A percentile compares a stretch with the other conserved stretches of the same genome.
Conservation (phyloP, 2,888 invertebrate genomes). For the Leucoma salicis region DNA sequence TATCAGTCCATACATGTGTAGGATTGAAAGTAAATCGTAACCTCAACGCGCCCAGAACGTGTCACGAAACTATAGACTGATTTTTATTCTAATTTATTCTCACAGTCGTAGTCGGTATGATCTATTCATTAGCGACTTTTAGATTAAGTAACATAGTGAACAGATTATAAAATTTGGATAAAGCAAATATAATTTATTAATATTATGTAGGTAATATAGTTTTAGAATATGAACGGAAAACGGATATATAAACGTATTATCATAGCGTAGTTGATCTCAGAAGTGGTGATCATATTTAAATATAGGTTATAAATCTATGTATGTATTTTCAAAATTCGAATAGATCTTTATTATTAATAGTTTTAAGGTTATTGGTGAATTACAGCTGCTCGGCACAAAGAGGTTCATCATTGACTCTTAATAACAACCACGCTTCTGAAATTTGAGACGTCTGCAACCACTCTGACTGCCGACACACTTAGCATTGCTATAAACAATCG, state of each 20-base stretch:
- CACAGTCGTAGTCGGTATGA: slow-evolving; percentile 33
- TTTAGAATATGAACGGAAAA: background rate
- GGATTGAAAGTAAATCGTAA: slow-evolving; percentile 38
- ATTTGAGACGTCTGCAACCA: slow-evolving; percentile 66
- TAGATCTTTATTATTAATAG: slow-evolving; percentile 22
- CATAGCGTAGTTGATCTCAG: background rate
- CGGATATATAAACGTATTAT: background rate
- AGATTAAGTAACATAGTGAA: slow-evolving; percentile 30
- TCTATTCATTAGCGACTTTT: slow-evolving; percentile 23
- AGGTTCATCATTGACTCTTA: slow-evolving; percentile 56
- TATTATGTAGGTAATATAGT: background rate
- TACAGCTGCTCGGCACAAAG: slow-evolving; percentile 50
- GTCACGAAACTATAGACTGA: slow-evolving; percentile 45
- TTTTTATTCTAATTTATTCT: slow-evolving; percentile 29
- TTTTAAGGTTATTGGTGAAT: slow-evolving; percentile 31
- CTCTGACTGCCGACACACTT: slow-evolving; percentile 61
- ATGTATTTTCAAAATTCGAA: background rate
- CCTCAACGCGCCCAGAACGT: slow-evolving; percentile 40
- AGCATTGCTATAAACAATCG: slow-evolving; percentile 63
- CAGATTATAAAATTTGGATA: slow-evolving; percentile 11
- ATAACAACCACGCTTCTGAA: slow-evolving; percentile 62
- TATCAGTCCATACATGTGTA: slow-evolving; percentile 28
- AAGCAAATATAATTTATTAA: background rate
- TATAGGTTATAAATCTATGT: background rate
- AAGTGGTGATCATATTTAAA: background rate